Conservation (phyloP, 2,113 vertebrate genomes). For the Pyrgilauda ruficollis region DNA sequence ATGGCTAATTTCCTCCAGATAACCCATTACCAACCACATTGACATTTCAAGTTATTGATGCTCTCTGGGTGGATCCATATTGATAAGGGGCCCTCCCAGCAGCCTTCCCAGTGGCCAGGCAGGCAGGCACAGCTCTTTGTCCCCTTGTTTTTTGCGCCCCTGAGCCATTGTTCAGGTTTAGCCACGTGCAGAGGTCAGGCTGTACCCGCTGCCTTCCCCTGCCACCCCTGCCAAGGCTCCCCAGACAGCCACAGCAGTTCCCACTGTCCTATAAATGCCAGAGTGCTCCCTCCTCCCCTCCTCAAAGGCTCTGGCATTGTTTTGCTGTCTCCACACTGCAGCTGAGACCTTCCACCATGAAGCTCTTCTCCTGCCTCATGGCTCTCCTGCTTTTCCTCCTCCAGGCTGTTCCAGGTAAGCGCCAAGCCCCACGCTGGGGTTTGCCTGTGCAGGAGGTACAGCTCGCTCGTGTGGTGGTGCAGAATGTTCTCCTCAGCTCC, state of each 20-base stretch:
- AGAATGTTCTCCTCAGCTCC: not conserved
- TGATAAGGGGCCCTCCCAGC: not conserved
- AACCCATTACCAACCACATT: not conserved
- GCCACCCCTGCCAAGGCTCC: not conserved
- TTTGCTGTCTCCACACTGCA: not conserved
- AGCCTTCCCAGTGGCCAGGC: not conserved
- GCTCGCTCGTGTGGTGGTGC: not conserved
- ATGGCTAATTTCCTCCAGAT: not conserved
- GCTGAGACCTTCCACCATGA: not conserved
- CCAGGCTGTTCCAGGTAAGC: conserved; percentile 53
- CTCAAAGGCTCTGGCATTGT: not conserved
- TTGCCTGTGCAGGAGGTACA: not conserved
- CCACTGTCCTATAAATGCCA: not conserved
- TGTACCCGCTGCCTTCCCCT: not conserved
- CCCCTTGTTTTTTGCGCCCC: not conserved
- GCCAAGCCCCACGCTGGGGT: accelerated
- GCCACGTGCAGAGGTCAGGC: not conserved
- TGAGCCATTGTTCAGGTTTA: conserved; percentile 20
- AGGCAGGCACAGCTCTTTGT: not conserved
- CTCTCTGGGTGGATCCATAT: not conserved
- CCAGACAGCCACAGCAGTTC: not conserved
- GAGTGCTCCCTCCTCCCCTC: not conserved
- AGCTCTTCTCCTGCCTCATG: not conserved
- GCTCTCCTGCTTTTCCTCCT: conserved; percentile 9
- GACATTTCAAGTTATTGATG: not conserved